Base-by-base conservation (phyloP, 2,888 invertebrate species). In the Ophion slaviceki region DNA sequence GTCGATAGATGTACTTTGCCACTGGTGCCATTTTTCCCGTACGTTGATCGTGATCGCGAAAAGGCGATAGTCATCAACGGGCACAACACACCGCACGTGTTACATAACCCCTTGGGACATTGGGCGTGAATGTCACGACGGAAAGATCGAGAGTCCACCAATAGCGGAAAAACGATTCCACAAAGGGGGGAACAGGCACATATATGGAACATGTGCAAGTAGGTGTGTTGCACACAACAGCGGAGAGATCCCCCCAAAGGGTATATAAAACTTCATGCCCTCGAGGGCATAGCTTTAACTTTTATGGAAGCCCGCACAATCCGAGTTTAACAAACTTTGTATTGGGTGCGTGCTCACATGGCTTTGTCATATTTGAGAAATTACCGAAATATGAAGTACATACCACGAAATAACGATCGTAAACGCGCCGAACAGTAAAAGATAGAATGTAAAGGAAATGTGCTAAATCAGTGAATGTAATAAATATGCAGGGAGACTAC, bases 31-130 rank as follows among this genome's bases (percentile, higher is more conserved):
- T 84, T 82, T 81, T 53, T 87, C 66, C 68, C 75, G 66, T 61
- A 68, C 72, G 68, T 78, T 76, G 59, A 61, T 67, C 78, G 67
- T 61, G 70, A 67, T 77, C 36, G 57, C 59, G 70, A 68, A 70
- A 68, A 74, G 57, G 57, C 82, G 80, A 82, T 84, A 86, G 81
- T 82, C 76, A 80, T 80, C 84, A 86, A 83, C 81, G 86, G 82
- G 85, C 24, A 47, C 76, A 77, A 32, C 74, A 72, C 68, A 67
- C 57, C 88, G 89, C 92, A 90, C 91, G 91, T 91, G 91, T 91
- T 89, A 90, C 87, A 86, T 87, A 86, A 90, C 92, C 92, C 89
- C 90, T 70, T 81, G 92, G 91, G 90, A 90, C 87, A 82, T 82
- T 80, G 83, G 66, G 85, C 78, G 70, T 79, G 70, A 70, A 79